These are phyloP conservation scores for Nerophis ophidion DNA, from an alignment of 2,113 vertebrate species.

Conservation along the genomic window DNA sequence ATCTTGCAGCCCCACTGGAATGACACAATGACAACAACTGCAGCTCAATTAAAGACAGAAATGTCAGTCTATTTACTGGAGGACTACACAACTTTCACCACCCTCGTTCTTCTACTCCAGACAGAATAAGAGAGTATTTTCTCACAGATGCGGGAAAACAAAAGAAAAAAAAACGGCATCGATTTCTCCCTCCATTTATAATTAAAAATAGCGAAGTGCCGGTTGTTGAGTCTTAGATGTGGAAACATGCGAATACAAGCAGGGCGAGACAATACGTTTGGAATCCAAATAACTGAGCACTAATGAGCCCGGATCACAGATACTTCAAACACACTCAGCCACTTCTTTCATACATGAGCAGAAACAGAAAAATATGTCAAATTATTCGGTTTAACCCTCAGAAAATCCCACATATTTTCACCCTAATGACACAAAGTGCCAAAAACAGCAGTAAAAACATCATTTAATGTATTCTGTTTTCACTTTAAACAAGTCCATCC, in stretches of 20 bases:
- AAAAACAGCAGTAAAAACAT: constrained; percentile 39
- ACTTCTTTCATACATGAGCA: constrained; percentile 49
- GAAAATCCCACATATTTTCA: too few relatives aligned
- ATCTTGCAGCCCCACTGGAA: constrained; percentile 36
- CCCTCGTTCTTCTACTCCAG: constrained; percentile 19
- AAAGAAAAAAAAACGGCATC: constrained; percentile 44
- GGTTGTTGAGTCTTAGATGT: constrained; percentile 40
- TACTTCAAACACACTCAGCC: constrained; percentile 59
- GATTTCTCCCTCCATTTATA: constrained; percentile 50
- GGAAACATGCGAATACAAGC: constrained; percentile 47
- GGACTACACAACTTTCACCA: constrained; percentile 18
- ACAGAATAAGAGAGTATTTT: constrained; percentile 39
- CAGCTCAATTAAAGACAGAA: constrained; percentile 57
- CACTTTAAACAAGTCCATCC: constrained; percentile 11
- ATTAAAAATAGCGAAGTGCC: constrained; percentile 43
- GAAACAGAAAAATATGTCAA: constrained; percentile 7
- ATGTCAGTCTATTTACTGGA: constrained; percentile 39
- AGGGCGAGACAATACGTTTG: constrained; percentile 48
- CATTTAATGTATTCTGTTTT: too few relatives aligned
- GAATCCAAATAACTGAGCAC: constrained; percentile 58
- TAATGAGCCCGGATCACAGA: constrained; percentile 63
- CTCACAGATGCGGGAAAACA: constrained; percentile 31
- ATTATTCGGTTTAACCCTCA: not conserved
- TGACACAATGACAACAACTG: constrained; percentile 51
- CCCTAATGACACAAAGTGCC: too few relatives aligned